Evolutionary conservation across 2,888 invertebrate genomes (phyloP).

Genomic region (Scaptomyza flava): DNA sequence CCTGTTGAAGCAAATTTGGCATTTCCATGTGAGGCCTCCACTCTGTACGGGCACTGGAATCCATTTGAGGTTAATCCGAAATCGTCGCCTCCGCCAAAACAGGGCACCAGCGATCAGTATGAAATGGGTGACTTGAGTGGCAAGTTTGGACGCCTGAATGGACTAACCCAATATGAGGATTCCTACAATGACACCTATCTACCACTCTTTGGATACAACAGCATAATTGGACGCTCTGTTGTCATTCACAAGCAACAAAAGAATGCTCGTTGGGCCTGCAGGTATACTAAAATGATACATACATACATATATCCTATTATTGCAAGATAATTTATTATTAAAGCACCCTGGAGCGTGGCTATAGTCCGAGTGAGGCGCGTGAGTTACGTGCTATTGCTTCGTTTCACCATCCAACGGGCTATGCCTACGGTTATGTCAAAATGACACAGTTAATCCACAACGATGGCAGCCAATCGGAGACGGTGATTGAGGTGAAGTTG

Average conservation of each 20-base stretch:
- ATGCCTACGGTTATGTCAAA: conserved; percentile 93
- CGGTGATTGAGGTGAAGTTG: conserved; percentile 94
- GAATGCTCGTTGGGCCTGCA: conserved; percentile 91
- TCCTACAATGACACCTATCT: conserved; percentile 92
- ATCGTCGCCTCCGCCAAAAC: conserved; percentile 86
- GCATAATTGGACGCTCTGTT: conserved; percentile 93
- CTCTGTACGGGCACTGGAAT: conserved; percentile 94
- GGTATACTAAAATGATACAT: conserved; percentile 25
- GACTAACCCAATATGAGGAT: conserved; percentile 86
- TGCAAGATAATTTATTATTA: neutral
- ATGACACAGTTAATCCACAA: conserved; percentile 95
- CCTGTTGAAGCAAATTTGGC: conserved; percentile 92
- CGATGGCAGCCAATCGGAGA: conserved; percentile 94
- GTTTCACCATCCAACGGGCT: conserved; percentile 93
- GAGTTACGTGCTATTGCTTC: conserved; percentile 95
- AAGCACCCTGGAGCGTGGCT: conserved; percentile 93
- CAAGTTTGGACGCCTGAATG: conserved; percentile 92
- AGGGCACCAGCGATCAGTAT: conserved; percentile 93
- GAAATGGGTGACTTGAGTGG: conserved; percentile 94
- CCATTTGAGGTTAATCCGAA: conserved; percentile 90
- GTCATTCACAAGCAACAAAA: conserved; percentile 90
- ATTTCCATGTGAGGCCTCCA: conserved; percentile 94
- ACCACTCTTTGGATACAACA: conserved; percentile 92
- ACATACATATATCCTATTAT: neutral
- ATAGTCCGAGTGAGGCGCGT: conserved; percentile 93